Evolutionary conservation across 64 coral and sea anemone species (phyloP), one percentile per base, ranked within the genome.

Genomic region (Acropora yongei): DNA sequence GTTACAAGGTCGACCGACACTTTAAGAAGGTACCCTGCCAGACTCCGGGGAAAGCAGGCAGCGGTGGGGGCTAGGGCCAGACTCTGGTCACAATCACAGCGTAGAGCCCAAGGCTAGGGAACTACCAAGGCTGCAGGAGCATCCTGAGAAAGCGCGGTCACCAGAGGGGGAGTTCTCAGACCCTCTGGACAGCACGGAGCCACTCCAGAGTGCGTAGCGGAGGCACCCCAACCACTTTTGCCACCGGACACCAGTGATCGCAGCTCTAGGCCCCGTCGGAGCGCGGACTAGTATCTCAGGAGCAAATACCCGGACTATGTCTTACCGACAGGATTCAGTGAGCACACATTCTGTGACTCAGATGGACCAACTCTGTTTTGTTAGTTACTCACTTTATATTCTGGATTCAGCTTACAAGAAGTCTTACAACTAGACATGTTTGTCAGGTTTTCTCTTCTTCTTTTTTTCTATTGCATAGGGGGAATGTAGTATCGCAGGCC

Each of bases 381-480:
- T 69, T 69, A 69, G 67, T 69, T 69, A 69, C 67, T 69, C 67
- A 69, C 67, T 20, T 69, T 69, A 69, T 69, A 18, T 69, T 69
- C 67, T 69, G 13, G 67, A 13, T 16, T 69, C 67, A 69, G 67
- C 19, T 69, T 18, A 69, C 67, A 69, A 69, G 6, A 14, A 69
- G 67, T 69, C 67, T 20, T 4, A 16, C 17, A 18, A 69, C 67
- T 20, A 69, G 67, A 8, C 2, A 69, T 69, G 67, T 69, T 69
- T 69, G 67, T 69, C 67, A 14, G 19, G 67, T 8, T 20, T 69
- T 69, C 16, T 30, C 30, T 30, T 30, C 30, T 53, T 8, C 0
- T 5, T 5, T 3, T 53, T 53, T 53, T 53, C 50, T 53, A 0
- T 53, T 53, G 50, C 50, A 53, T 53, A 53, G 50, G 50, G 50